These are phyloP conservation scores for Silurus glanis DNA, from an alignment of 2,113 vertebrate genomes.

Conservation along the genomic window DNA sequence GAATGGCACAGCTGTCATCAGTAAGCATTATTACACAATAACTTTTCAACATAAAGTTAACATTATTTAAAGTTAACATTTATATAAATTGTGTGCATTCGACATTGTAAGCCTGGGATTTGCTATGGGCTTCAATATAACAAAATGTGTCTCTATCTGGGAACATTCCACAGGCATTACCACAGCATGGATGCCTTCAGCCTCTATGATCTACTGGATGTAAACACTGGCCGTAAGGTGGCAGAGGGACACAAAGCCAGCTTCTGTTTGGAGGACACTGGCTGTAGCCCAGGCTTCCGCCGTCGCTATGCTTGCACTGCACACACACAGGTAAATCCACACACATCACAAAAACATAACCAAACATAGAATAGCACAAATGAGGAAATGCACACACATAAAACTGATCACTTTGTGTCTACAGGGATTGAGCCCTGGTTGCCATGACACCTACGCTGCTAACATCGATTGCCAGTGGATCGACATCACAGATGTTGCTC, in stretches of 20 bases:
- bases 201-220: conserved; percentile 79
- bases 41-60: not conserved
- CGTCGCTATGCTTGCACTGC: conserved; percentile 79
- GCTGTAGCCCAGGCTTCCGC: conserved; percentile 73
- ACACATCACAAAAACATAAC: conserved; percentile 58
- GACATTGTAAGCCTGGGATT: not conserved
- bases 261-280: conserved; percentile 83
- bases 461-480: conserved; percentile 88
- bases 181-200: conserved; percentile 88
- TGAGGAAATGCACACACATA: not conserved
- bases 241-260: conserved; percentile 85
- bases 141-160: not conserved
- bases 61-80: no score
- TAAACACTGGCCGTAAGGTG: conserved; percentile 67
- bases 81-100: not conserved
- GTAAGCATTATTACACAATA: conserved; percentile 64
- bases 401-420: conserved; percentile 30
- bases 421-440: conserved; percentile 82
- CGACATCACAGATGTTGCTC: conserved; percentile 82
- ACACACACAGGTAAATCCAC: conserved; percentile 79
- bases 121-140: not conserved
- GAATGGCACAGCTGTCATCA: conserved; percentile 87
- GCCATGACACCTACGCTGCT: conserved; percentile 81
- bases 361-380: not conserved
- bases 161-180: conserved; percentile 69